A percentile compares a stretch with the other conserved stretches of the same genome.
These are phyloP conservation scores for Lepus timidus DNA, from an alignment of 2,113 vertebrate species.

Conservation along the genomic window DNA sequence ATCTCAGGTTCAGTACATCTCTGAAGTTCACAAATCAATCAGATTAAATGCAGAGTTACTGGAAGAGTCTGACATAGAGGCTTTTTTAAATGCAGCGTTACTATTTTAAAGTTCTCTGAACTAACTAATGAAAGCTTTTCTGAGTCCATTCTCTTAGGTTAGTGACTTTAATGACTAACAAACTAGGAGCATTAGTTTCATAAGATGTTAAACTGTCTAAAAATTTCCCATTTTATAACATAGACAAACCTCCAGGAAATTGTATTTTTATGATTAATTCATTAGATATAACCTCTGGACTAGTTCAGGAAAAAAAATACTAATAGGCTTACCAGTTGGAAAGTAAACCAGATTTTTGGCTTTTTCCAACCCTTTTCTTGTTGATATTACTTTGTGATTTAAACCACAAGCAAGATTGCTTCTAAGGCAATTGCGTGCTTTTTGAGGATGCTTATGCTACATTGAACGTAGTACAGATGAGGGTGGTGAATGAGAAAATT, in stretches of 20 bases:
- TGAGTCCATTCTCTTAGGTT: neutral
- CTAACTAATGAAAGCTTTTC: neutral
- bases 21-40: neutral
- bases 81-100: conserved; percentile 22
- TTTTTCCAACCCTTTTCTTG: neutral
- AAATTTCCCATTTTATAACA: neutral
- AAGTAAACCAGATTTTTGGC: neutral
- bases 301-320: neutral
- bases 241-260: neutral
- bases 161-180: conserved; percentile 15
- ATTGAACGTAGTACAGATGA: neutral
- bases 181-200: conserved; percentile 21
- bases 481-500: neutral
- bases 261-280: conserved; percentile 22
- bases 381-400: neutral
- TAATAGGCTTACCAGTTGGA: neutral
- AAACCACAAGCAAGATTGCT: neutral
- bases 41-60: neutral
- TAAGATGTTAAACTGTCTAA: neutral
- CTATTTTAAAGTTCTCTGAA: neutral
- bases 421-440: neutral
- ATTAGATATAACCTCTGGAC: conserved; percentile 37
- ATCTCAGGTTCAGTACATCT: neutral
- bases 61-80: neutral
- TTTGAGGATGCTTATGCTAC: neutral